Conservation (phyloP, 2,113 vertebrate species). For the Hippocampus abdominalis region DNA sequence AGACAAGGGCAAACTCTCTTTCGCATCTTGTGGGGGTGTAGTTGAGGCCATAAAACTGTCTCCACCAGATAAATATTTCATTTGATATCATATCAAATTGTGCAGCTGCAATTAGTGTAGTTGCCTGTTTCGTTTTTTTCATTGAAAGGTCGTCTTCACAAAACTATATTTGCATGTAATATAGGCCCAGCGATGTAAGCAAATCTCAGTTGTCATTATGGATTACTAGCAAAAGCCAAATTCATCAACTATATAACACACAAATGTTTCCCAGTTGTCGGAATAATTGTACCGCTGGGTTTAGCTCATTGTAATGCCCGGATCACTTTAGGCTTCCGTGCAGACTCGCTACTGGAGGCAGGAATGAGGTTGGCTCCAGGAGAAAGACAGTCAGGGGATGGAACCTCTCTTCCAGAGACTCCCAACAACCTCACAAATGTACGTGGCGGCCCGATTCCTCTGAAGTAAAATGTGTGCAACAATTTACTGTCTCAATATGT, state of each 20-base stretch:
- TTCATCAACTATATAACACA: not conserved
- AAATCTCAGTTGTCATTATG: not conserved
- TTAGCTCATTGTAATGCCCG: constrained; percentile 28
- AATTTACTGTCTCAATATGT: constrained; percentile 23
- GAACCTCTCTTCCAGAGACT: constrained; percentile 92
- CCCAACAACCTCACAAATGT: constrained; percentile 85
- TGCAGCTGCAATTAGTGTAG: no score
- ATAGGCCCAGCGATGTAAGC: not conserved
- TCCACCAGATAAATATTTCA: no score
- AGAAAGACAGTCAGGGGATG: constrained; percentile 93
- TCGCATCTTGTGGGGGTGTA: no score
- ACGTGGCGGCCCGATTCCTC: constrained; percentile 19
- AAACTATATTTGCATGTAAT: no score
- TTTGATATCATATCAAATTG: no score
- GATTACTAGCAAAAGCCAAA: not conserved
- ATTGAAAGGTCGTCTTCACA: no score
- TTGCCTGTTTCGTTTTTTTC: no score
- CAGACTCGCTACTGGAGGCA: constrained; percentile 76
- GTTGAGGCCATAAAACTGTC: no score
- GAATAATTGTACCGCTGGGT: not conserved
- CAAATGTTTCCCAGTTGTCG: not conserved
- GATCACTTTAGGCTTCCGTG: constrained; percentile 61
- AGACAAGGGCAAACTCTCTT: not conserved
- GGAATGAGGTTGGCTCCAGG: constrained; percentile 84
- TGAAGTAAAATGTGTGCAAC: not conserved